These are phyloP conservation scores for Stichopus chloronotus DNA, from an alignment of 35 echinoderm and acorn worm genomes.

Conservation along the genomic window DNA sequence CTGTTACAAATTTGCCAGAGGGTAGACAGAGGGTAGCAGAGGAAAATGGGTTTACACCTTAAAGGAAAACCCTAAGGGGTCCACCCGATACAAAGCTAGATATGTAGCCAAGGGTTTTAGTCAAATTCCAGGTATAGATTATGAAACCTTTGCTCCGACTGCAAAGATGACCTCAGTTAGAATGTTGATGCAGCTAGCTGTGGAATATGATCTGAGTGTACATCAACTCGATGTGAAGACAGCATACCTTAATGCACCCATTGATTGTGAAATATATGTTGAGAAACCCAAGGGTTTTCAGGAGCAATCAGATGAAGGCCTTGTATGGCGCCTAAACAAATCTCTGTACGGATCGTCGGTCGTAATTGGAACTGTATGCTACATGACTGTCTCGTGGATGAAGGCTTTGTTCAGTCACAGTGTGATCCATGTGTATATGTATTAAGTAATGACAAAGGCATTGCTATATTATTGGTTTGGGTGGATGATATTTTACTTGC, in stretches of 20 bases:
- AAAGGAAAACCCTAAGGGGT: conserved; percentile 46
- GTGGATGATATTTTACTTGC: conserved; percentile 62
- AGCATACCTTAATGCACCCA: conserved; percentile 73
- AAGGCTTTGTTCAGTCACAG: conserved; percentile 55
- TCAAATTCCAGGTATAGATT: conserved; percentile 59
- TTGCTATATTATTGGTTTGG: conserved; percentile 54
- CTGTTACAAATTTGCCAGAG: conserved; percentile 53
- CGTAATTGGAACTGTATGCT: conserved; percentile 76
- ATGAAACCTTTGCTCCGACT: conserved; percentile 68
- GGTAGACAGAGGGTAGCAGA: conserved; percentile 33
- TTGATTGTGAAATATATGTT: conserved; percentile 71
- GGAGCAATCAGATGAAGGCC: neutral
- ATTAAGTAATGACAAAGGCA: conserved; percentile 31
- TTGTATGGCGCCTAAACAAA: conserved; percentile 76
- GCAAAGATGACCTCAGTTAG: conserved; percentile 57
- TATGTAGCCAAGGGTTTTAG: conserved; percentile 68
- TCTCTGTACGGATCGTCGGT: conserved; percentile 68
- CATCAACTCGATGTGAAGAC: conserved; percentile 83
- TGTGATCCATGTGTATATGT: conserved; percentile 43
- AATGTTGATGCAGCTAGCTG: conserved; percentile 18
- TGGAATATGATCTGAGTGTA: conserved; percentile 52
- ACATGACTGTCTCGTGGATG: conserved; percentile 51
- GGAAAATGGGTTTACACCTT: conserved; percentile 56
- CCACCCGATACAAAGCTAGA: conserved; percentile 40
- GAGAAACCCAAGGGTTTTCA: conserved; percentile 37